A percentile compares a stretch with the other conserved stretches of the same genome.
Evolutionary conservation across 2,113 vertebrate genomes (phyloP).

Genomic region (Phylloscopus trochilus): DNA sequence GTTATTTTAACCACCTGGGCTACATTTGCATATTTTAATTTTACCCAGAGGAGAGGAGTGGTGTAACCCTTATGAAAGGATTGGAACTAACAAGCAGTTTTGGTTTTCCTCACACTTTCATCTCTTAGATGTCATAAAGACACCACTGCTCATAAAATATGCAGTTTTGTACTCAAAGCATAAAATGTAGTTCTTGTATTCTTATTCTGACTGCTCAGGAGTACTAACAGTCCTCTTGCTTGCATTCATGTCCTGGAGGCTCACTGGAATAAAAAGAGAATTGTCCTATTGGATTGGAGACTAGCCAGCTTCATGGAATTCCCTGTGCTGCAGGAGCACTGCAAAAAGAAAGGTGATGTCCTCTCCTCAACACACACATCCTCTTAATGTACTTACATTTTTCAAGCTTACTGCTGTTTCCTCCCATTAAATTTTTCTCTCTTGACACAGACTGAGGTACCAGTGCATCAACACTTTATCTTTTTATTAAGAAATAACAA

Average conservation of each 20-base stretch:
- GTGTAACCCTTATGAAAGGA: neutral
- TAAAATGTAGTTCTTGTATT: neutral
- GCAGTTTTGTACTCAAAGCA: neutral
- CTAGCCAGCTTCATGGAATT: neutral
- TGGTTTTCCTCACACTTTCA: neutral
- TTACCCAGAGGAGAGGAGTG: neutral
- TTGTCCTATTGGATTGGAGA: neutral
- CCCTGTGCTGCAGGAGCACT: neutral
- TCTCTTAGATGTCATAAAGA: neutral
- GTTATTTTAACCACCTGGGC: neutral
- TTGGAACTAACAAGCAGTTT: neutral
- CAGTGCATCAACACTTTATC: neutral
- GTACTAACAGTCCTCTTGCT: neutral
- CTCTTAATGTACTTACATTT: neutral
- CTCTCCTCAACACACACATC: neutral
- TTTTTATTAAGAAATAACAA: neutral
- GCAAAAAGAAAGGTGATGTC: neutral
- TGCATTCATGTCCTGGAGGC: neutral
- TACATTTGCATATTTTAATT: neutral
- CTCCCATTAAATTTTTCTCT: neutral
- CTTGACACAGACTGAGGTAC: neutral
- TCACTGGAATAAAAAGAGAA: neutral
- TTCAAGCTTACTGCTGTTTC: neutral
- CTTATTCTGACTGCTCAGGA: neutral
- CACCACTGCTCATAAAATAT: neutral